Base-by-base conservation (phyloP, 2,888 invertebrate species). In the Machimus atricapillus region DNA sequence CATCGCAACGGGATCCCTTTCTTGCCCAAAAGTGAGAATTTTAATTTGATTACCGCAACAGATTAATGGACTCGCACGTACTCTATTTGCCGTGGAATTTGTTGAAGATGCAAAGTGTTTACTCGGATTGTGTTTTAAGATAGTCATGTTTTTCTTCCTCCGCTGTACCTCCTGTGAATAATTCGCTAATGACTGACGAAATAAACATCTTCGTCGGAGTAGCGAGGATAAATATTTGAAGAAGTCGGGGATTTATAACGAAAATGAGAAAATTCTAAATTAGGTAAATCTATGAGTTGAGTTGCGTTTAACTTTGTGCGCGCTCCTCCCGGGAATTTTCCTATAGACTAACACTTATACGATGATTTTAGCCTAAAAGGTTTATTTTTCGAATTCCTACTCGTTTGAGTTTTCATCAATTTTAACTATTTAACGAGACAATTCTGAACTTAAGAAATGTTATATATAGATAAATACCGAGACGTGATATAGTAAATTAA, bases 71-170 rank as follows among this genome's bases (percentile, higher is more conserved):
- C 81, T 83, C 66, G 34, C 40, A 58, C 83, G 83, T 58, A 37
- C 66, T 19, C 66, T 40, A 43, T 73, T 83, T 83, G 83, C 73
- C 8, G 19, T 83, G 83, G 83, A 83, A 83, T 83, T 83, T 83
- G 56, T 14, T 66, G 58, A 46, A 40, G 83, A 83, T 83, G 83
- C 37, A 40, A 43, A 73, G 12, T 83, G 83, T 83, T 83, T 83
- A 43, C 83, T 73, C 66, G 83, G 83, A 83, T 83, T 83, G 83
- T 73, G 58, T 66, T 66, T 83, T 58, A 83, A 83, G 83, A 83
- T 37, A 66, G 83, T 83, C 31, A 43, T 43, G 31, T 56, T 19
- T 31, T 82, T 40, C 40, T 46, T 78, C 8, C 19, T 9, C 23
- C 23, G 43, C 14, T 12, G 43, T 78, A 46, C 23, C 43, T 76